These are phyloP conservation scores for Chesias legatella DNA, from an alignment of 2,888 invertebrate species.

Conservation along the genomic window DNA sequence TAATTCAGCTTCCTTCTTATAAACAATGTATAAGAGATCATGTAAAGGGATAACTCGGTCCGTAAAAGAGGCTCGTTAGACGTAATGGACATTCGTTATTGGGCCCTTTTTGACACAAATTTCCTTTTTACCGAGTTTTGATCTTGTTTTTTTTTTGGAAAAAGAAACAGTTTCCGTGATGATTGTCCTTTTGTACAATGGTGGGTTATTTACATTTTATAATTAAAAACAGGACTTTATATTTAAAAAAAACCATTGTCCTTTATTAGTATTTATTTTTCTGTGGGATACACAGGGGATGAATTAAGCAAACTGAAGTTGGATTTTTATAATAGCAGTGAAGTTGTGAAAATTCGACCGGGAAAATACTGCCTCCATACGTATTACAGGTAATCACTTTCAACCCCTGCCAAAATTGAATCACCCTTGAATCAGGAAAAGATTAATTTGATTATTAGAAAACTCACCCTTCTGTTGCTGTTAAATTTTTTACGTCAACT, in stretches of 20 bases:
- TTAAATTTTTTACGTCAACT: slow-evolving; percentile 1
- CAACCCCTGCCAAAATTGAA: not conserved
- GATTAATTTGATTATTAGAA: slow-evolving; percentile 1
- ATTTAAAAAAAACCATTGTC: no score
- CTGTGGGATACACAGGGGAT: no score
- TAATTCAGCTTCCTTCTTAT: no score
- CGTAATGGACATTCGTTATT: slow-evolving; percentile 45
- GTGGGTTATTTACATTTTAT: no score
- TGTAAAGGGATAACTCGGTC: slow-evolving; percentile 36
- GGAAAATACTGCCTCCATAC: no score
- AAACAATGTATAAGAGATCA: slow-evolving; percentile 37
- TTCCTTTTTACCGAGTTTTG: slow-evolving; percentile 11
- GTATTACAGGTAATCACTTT: no score
- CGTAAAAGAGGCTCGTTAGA: slow-evolving; percentile 37
- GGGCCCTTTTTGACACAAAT: slow-evolving; percentile 28
- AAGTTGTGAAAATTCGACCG: no score
- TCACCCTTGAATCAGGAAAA: slow-evolving; percentile 1
- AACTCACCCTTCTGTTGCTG: not conserved
- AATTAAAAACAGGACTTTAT: no score
- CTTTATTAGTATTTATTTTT: no score
- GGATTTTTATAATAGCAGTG: no score
- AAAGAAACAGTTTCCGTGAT: not conserved
- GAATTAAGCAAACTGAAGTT: no score
- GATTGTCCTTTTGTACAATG: no score
- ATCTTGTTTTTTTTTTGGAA: slow-evolving; percentile 2